Percentiles rank a stretch among this genome's conserved stretches.
These are phyloP conservation scores for Acanthis flammea DNA, from an alignment of 2,797 vertebrate genomes.

Conservation along the genomic window DNA sequence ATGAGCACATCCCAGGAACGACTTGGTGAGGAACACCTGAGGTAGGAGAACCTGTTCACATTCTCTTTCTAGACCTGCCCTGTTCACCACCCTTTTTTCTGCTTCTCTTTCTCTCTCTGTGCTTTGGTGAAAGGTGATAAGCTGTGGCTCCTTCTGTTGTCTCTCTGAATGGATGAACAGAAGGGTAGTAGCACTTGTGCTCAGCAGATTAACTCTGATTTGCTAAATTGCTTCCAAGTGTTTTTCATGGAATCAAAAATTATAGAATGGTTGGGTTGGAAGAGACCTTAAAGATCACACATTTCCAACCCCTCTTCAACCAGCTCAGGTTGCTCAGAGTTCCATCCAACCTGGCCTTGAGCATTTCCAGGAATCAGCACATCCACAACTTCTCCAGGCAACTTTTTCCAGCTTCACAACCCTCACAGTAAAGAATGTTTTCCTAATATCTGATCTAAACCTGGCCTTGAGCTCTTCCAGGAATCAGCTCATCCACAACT, in stretches of 20 bases:
- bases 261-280: not conserved
- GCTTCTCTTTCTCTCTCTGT: not conserved
- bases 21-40: not conserved
- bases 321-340: not conserved
- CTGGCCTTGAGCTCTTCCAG: not conserved
- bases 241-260: not conserved
- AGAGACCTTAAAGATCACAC: not conserved
- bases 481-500: not conserved
- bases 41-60: not conserved
- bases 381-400: not conserved
- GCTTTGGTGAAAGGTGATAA: not conserved
- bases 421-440: not conserved
- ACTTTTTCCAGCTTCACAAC: fast-evolving
- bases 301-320: fast-evolving
- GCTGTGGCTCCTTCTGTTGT: not conserved
- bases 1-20: fast-evolving
- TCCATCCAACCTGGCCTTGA: not conserved
- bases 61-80: not conserved
- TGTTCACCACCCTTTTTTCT: not conserved
- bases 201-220: not conserved
- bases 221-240: not conserved
- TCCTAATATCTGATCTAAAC: not conserved
- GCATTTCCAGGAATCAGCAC: not conserved
- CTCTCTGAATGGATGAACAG: not conserved
- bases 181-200: not conserved